Percentiles rank a stretch among this genome's conserved stretches.
Evolutionary conservation across 2,888 invertebrate genomes (phyloP).

Genomic region (Rhagonycha lutea): DNA sequence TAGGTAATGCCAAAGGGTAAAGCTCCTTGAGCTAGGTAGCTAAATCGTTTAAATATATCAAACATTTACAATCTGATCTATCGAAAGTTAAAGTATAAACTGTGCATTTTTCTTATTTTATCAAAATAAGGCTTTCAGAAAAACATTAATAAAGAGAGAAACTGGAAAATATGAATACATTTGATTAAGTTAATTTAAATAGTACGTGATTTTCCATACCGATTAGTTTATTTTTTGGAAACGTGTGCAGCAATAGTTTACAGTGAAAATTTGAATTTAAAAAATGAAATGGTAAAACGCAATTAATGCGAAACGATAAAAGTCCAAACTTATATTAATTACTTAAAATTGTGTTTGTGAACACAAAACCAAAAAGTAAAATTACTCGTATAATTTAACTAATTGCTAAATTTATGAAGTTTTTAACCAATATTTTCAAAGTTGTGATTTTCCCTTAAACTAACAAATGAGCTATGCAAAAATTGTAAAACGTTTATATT

Average conservation of each 20-base stretch:
- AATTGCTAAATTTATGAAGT: background rate
- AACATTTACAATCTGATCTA: background rate
- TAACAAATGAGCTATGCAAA: constrained; percentile 48
- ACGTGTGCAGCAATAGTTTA: background rate
- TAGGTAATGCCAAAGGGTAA: background rate
- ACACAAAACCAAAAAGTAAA: background rate
- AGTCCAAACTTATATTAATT: background rate
- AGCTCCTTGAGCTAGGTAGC: background rate
- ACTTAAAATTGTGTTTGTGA: background rate
- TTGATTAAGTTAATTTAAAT: background rate
- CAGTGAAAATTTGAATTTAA: background rate
- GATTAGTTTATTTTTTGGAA: background rate
- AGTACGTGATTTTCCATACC: background rate
- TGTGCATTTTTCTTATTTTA: too few relatives aligned
- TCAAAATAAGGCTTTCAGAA: background rate
- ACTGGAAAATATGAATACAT: background rate
- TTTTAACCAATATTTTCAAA: background rate
- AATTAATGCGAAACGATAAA: background rate
- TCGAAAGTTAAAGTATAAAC: background rate
- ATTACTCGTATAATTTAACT: background rate
- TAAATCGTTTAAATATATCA: background rate
- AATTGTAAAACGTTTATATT: constrained; percentile 6
- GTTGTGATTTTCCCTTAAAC: background rate
- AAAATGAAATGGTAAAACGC: background rate
- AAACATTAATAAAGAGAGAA: background rate